These are phyloP conservation scores for Melanotaenia pygmaea DNA, from an alignment of 2,797 vertebrate genomes.

Conservation along the genomic window DNA sequence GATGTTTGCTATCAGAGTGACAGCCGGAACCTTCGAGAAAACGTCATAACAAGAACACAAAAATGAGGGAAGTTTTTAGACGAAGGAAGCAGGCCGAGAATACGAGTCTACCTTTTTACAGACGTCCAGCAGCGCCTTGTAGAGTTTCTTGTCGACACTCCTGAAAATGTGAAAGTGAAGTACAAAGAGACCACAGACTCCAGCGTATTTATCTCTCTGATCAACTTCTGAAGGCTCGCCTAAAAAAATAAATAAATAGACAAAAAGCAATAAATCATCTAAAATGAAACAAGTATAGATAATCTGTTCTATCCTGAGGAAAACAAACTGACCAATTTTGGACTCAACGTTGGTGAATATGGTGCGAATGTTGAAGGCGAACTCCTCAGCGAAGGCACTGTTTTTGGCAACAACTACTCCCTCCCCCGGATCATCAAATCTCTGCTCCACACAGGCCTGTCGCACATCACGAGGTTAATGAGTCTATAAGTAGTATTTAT, in stretches of 20 bases:
- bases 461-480: neutral
- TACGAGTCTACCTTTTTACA: slow-evolving; percentile 91
- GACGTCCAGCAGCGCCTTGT: slow-evolving; percentile 92
- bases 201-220: slow-evolving; percentile 95
- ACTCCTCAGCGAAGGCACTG: slow-evolving; percentile 95
- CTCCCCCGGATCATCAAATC: slow-evolving; percentile 92
- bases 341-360: slow-evolving; percentile 93
- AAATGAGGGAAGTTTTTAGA: neutral
- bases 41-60: neutral
- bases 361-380: slow-evolving; percentile 91
- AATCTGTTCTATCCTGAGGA: neutral
- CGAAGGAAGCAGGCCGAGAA: neutral
- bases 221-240: slow-evolving; percentile 98
- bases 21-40: slow-evolving; percentile 89
- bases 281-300: fast-evolving
- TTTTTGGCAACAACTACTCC: slow-evolving; percentile 93
- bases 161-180: slow-evolving; percentile 98
- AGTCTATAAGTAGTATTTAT: neutral
- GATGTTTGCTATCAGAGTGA: slow-evolving; percentile 94
- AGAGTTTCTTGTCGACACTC: slow-evolving; percentile 95
- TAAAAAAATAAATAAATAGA: slow-evolving; percentile 56
- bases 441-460: slow-evolving; percentile 96
- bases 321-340: slow-evolving; percentile 89
- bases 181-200: slow-evolving; percentile 92
- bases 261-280: neutral